A percentile compares a stretch with the other conserved stretches of the same genome.
phyloP scores from a whole-genome alignment of 2,113 vertebrate species.

The Illadopsis cleaveri region DNA sequence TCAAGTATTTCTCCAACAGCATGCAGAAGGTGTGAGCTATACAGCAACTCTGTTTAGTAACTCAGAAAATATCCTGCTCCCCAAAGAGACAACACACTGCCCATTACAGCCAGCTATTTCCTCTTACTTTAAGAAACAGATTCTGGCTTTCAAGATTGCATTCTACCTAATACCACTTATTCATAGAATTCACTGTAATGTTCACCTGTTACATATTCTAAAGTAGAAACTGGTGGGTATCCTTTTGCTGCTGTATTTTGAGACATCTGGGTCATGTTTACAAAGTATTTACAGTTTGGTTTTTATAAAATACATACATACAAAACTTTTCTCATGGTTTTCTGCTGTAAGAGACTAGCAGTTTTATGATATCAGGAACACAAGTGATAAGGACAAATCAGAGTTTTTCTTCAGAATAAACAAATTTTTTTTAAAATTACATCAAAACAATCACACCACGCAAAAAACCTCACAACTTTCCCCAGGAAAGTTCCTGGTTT shows the following conservation, averaged over 20 bases:
- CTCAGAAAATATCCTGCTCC: background rate
- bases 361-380: background rate
- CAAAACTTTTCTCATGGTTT: background rate
- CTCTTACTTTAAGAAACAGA: background rate
- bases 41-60: background rate
- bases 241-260: background rate
- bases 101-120: background rate
- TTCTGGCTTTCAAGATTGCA: background rate
- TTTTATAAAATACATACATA: background rate
- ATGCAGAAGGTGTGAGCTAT: background rate
- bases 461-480: fast-evolving
- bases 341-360: background rate
- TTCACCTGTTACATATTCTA: background rate
- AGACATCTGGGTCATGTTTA: background rate
- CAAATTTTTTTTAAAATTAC: background rate
- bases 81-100: background rate
- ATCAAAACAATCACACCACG: background rate
- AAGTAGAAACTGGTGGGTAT: background rate
- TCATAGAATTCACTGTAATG: background rate
- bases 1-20: background rate
- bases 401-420: background rate
- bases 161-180: background rate
- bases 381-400: background rate
- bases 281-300: background rate
- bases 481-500: background rate